phyloP scores from a whole-genome alignment of 2,888 invertebrate genomes.

The Tholera decimalis region DNA sequence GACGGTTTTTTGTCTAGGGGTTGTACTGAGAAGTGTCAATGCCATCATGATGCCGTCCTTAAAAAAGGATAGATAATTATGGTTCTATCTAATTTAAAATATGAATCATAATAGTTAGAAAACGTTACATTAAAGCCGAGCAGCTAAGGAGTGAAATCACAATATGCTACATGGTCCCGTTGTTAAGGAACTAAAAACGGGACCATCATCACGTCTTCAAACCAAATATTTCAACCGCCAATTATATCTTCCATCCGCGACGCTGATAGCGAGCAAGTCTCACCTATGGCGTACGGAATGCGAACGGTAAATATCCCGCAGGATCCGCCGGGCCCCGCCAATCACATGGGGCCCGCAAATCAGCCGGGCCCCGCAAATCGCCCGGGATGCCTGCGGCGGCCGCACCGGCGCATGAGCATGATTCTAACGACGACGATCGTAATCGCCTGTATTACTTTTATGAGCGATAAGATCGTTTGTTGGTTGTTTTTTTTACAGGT shows the following conservation, averaged over 20 bases:
- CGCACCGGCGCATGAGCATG: slow-evolving; percentile 53
- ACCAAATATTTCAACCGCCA: slow-evolving; percentile 55
- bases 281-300: slow-evolving; percentile 60
- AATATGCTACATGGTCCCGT: too few species aligned
- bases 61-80: too few species aligned
- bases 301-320: slow-evolving; percentile 72
- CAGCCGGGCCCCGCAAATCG: slow-evolving; percentile 56
- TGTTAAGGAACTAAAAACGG: too few species aligned
- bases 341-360: slow-evolving; percentile 49
- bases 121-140: too few species aligned
- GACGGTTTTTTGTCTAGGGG: not conserved
- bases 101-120: too few species aligned
- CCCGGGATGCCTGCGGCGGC: slow-evolving; percentile 58
- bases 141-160: too few species aligned
- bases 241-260: slow-evolving; percentile 44
- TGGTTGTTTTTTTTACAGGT: slow-evolving; percentile 48
- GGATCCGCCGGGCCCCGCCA: slow-evolving; percentile 57
- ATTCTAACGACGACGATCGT: slow-evolving; percentile 71
- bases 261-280: slow-evolving; percentile 33
- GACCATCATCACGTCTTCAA: slow-evolving; percentile 13
- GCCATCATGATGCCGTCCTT: too few species aligned
- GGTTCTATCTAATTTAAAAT: too few species aligned
- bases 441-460: slow-evolving; percentile 71
- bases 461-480: slow-evolving; percentile 55
- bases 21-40: too few species aligned